Percentiles rank a stretch among this genome's conserved stretches.
These are phyloP conservation scores for Mungos mungo DNA, from an alignment of 2,113 vertebrate species.

Conservation along the genomic window DNA sequence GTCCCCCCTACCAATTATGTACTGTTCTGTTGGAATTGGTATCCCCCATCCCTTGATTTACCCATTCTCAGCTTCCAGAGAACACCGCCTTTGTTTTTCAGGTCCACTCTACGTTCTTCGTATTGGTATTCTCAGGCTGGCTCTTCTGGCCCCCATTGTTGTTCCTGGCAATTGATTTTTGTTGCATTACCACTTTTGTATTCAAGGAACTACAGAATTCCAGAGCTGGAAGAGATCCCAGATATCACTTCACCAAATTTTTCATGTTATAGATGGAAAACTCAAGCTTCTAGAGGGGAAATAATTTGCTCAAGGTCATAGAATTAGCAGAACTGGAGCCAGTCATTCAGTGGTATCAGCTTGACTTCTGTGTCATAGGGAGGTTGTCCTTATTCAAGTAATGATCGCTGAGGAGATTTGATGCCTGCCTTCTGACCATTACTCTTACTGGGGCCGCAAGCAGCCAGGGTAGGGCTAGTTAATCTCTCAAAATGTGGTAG, in stretches of 20 bases:
- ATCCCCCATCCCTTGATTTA: no score
- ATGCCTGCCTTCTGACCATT: neutral
- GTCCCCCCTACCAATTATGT: neutral
- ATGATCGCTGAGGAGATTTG: neutral
- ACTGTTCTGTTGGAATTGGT: neutral
- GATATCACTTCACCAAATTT: neutral
- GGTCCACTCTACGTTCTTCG: neutral
- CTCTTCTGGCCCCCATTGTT: neutral
- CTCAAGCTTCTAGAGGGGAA: neutral
- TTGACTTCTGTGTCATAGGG: neutral
- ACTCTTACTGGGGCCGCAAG: neutral
- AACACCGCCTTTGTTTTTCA: neutral
- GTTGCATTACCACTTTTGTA: neutral
- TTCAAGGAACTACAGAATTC: neutral
- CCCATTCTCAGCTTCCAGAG: neutral
- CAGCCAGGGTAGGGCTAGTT: neutral
- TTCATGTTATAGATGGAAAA: neutral
- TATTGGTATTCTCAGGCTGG: neutral
- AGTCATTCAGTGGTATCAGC: neutral
- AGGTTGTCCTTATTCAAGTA: neutral
- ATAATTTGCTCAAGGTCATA: neutral
- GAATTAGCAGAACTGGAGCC: neutral
- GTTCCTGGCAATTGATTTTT: neutral
- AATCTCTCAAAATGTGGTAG: neutral
- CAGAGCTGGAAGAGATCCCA: neutral